A percentile compares a stretch with the other conserved stretches of the same genome.
Evolutionary conservation across 1,140 invertebrate genomes (phyloP).

Genomic region (Metaphire vulgaris): DNA sequence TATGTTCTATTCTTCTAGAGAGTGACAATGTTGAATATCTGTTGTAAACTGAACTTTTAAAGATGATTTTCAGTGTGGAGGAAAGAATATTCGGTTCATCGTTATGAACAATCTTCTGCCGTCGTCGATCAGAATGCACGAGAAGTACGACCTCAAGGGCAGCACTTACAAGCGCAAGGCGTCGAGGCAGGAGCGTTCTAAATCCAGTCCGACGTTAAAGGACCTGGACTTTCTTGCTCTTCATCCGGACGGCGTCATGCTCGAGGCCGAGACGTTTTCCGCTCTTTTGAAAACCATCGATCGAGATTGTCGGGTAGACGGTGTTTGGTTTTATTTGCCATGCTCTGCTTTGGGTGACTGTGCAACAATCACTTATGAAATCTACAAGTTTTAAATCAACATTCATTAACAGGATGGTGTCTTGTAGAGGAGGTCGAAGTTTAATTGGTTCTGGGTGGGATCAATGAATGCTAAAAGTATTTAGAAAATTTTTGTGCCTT

Average conservation of each 20-base stretch:
- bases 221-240: conserved; percentile 89
- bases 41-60: too few species aligned
- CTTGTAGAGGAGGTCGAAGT: too few species aligned
- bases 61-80: conserved; percentile 83
- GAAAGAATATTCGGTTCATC: conserved; percentile 95
- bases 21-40: too few species aligned
- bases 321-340: too few species aligned
- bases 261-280: conserved; percentile 89
- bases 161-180: conserved; percentile 83
- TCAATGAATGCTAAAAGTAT: too few species aligned
- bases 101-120: conserved; percentile 99
- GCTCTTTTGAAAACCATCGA: conserved; percentile 91
- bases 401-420: too few species aligned
- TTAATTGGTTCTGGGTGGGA: too few species aligned
- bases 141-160: conserved; percentile 90
- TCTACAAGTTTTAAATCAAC: too few species aligned
- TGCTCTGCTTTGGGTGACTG: too few species aligned
- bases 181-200: conserved; percentile 64
- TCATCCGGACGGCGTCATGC: conserved; percentile 82
- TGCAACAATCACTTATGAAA: too few species aligned
- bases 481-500: too few species aligned
- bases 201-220: conserved; percentile 87
- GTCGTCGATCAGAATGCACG: conserved; percentile 86
- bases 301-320: conserved; percentile 80
- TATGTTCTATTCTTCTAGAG: too few species aligned